Evolutionary conservation across 2,113 vertebrate genomes (phyloP), one percentile per base, ranked within the genome.

Genomic region (Cottus gobio): DNA sequence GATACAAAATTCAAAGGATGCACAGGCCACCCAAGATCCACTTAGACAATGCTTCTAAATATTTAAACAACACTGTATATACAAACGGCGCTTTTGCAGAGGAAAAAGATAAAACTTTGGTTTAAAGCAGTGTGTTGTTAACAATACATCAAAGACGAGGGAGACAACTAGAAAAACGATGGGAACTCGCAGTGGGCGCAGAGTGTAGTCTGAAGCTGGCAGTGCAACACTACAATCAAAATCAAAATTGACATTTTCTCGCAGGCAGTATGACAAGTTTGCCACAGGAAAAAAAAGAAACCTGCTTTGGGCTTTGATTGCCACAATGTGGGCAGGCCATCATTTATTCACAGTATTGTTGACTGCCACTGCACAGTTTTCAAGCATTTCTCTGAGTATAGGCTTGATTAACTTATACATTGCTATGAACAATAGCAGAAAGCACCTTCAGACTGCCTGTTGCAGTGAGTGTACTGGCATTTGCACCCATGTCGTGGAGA

Each of bases 131-230:
- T 56, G 60, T 79, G 77, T 67, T 73, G 75, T 91, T 80, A 79
- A 80, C 78, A 88, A 89, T 79, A 80, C 91, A 89, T 89, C 87
- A 92, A 89, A 88, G 75, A 60, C 3, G 0, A 5, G 30, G 1
- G 48, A 78, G 77, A 64, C 68, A 67, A 72, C 44, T 56, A 60
- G 60, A 88, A 76, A 81, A 77, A 44, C 75, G 80, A 79, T 48
- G 72, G 75, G 76, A 82, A 57, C 79, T 72, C 24, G 12, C 69
- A 75, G 72, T 39, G 24, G 57, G 72, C 70, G 79, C 62, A 66
- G 52, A 85, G 77, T 63, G 62, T 44, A 71, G 70, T 82, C 75
- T 84, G 75, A 78, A 70, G 81, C 66, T 12, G 7, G 48, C 60
- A 63, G 75, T 39, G 11, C 65, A 61, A 52, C 5, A 18, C 34